Percentiles rank a stretch among this genome's conserved stretches.
These are phyloP conservation scores for Gracilinanus agilis DNA, from an alignment of 2,113 vertebrate species.

Conservation along the genomic window DNA sequence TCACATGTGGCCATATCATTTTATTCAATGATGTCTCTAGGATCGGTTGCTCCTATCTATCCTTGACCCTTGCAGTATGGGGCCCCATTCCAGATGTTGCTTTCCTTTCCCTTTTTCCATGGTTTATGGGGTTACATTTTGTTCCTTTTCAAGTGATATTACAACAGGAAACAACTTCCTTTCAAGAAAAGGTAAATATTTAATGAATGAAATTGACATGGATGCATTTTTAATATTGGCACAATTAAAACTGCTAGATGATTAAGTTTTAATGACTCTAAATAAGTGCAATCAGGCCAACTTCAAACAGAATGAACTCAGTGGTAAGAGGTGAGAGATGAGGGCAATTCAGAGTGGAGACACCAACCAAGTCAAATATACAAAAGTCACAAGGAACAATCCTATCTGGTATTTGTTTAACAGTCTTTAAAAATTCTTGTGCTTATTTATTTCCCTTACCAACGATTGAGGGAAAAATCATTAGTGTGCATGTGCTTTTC, in stretches of 20 bases:
- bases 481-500: not conserved
- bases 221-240: constrained; percentile 86
- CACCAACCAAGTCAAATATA: not conserved
- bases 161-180: constrained; percentile 83
- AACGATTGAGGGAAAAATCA: constrained; percentile 12
- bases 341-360: not conserved
- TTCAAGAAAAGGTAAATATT: constrained; percentile 83
- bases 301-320: constrained; percentile 66
- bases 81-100: not conserved
- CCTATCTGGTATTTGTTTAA: not conserved
- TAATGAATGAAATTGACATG: constrained; percentile 85
- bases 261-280: constrained; percentile 85
- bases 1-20: not conserved
- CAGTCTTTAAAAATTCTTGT: not conserved
- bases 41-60: not conserved
- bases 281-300: constrained; percentile 82
- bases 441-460: fast-evolving
- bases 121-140: constrained; percentile 70
- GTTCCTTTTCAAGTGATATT: constrained; percentile 77
- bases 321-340: not conserved
- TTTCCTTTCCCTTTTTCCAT: constrained; percentile 2
- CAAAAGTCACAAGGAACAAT: not conserved
- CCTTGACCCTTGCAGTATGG: not conserved
- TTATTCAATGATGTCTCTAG: not conserved
- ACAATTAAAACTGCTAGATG: constrained; percentile 83